Base-by-base conservation (phyloP, 2,888 invertebrate species). In the Tetropium fuscum region DNA sequence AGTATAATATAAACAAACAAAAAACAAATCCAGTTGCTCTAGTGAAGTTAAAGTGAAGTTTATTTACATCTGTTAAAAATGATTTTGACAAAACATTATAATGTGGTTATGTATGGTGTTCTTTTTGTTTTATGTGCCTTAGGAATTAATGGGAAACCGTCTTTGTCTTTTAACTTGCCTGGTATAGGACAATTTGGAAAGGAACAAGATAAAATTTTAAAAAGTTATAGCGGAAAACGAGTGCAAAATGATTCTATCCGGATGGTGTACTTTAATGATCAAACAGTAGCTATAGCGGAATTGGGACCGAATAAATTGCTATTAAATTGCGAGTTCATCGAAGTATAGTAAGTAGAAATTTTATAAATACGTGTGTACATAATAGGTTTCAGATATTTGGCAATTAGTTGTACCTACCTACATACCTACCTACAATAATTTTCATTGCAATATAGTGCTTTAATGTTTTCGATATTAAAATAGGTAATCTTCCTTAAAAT, bases 241-340 rank as follows among this genome's bases (percentile, higher is more conserved):
- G 82, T 88, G 34, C 83, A 83, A 63, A 87, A 88, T 76, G 88
- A 90, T 70, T 89, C 91, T 2, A 82, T 90, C 51, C 81, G 88
- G 61, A 90, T 91, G 89, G 88, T 92, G 64, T 93, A 92, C 80
- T 87, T 87, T 81, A 87, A 91, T 82, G 94, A 93, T 75, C 91
- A 91, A 81, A 92, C 94, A 1, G 89, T 94, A 36, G 94, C 93
- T 1, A 88, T 94, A 36, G 90, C 93, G 40, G 93, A 94, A 79
- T 84, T 93, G 58, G 91, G 90, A 2, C 85, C 86, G 3, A 87
- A 87, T 61, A 90, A 91, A 78, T 82, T 90, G 72, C 83, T 92
- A 58, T 84, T 90, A 45, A 89, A 90, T 76, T 94, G 94, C 79
- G 91, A 93, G 79, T 85, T 95, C 72, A 90, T 94, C 76, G 94